Evolutionary conservation across 2,888 invertebrate species (phyloP).

Genomic region (Troides helena): DNA sequence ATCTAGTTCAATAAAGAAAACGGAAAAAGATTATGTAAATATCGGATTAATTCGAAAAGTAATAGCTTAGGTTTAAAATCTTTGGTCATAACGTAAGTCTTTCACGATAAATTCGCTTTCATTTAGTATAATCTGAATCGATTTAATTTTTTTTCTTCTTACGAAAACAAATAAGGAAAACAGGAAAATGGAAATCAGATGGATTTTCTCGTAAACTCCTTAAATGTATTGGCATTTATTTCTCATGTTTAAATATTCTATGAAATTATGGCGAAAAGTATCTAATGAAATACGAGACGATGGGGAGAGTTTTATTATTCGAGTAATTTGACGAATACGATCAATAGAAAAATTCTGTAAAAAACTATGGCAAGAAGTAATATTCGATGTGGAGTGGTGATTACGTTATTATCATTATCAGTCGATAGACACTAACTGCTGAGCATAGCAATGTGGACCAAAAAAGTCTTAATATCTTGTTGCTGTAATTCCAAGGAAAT

Average conservation of each 20-base stretch:
- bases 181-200: background rate
- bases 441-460: too few species aligned
- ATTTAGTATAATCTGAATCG: background rate
- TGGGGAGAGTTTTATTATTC: background rate
- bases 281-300: too few species aligned
- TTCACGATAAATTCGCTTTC: background rate
- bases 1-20: background rate
- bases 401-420: background rate
- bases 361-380: background rate
- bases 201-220: conserved; percentile 7
- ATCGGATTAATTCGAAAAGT: background rate
- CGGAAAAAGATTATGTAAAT: too few species aligned
- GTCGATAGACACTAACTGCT: too few species aligned
- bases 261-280: background rate
- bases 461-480: too few species aligned
- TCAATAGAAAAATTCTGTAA: background rate
- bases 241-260: background rate
- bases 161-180: background rate
- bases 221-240: conserved; percentile 7
- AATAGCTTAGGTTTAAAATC: background rate
- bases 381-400: background rate
- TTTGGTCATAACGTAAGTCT: background rate
- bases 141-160: background rate
- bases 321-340: background rate
- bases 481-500: too few species aligned